Base-by-base conservation (phyloP, 37 sponge, comb jelly and placozoan species). In the Mnemiopsis leidyi region DNA sequence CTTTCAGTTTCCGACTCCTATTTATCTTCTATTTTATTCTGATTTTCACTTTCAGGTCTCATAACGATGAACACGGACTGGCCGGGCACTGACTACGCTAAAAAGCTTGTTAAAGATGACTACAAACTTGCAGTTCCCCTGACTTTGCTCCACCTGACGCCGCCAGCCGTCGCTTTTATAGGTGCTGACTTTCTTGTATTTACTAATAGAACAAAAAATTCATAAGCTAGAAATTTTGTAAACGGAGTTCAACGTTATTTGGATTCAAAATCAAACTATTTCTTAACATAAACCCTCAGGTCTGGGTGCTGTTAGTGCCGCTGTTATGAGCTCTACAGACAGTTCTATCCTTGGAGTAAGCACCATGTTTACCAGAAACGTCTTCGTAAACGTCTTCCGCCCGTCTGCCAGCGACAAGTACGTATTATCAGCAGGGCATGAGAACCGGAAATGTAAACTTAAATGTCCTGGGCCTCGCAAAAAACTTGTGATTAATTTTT, bases 121-220 rank as follows among this genome's bases (percentile, higher is more conserved):
- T 38, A 38, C 67, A 85, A 85, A 85, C 61, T 85, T 21, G 90
- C 90, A 24, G 90, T 85, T 23, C 90, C 90, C 26, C 61, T 85
- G 67, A 32, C 36, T 40, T 67, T 85, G 25, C 90, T 85, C 48
- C 24, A 85, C 29, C 90, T 85, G 1, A 85, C 90, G 32, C 90
- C 31, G 32, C 90, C 90, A 26, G 90, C 90, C 67, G 90, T 85
- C 3, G 90, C 90, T 39, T 85, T 85, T 67, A 85, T 85, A 35
- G 90, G 90, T n/a, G n/a, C n/a, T n/a, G n/a, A n/a, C n/a, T n/a
- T n/a, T n/a, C n/a, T n/a, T n/a, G n/a, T n/a, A n/a, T n/a, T n/a
- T n/a, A n/a, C n/a, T n/a, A n/a, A n/a, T n/a, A n/a, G n/a, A n/a
- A n/a, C n/a, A n/a, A n/a, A n/a, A n/a, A n/a, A n/a, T n/a, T n/a